Conservation (phyloP, 2,797 vertebrate species). For the Decapterus maruadsi region DNA sequence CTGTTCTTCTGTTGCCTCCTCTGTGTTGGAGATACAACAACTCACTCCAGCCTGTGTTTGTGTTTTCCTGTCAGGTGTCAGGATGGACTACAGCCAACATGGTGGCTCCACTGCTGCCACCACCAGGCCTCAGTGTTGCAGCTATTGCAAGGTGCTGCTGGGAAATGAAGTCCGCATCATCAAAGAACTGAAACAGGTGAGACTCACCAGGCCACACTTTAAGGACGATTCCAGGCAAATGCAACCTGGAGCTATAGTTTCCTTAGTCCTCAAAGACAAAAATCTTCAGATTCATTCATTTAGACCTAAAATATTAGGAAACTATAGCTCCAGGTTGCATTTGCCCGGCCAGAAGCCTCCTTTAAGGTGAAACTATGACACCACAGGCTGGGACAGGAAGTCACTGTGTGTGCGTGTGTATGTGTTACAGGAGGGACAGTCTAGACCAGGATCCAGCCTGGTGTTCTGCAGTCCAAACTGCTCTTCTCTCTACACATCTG, state of each 20-base stretch:
- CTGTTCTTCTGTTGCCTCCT: not conserved
- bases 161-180: slow-evolving; percentile 90
- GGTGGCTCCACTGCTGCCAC: slow-evolving; percentile 61
- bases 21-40: not conserved
- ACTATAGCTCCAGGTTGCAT: too few species aligned
- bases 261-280: too few species aligned
- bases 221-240: too few species aligned
- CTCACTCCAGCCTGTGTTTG: not conserved
- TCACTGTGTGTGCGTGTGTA: slow-evolving; percentile 46
- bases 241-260: too few species aligned
- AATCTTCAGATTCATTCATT: too few species aligned
- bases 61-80: slow-evolving; percentile 65
- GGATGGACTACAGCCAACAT: slow-evolving; percentile 79
- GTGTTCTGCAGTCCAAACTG: slow-evolving; percentile 97
- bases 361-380: too few species aligned
- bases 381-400: slow-evolving; percentile 6
- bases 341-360: too few species aligned
- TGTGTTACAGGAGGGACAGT: slow-evolving; percentile 81
- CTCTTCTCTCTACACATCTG: slow-evolving; percentile 88
- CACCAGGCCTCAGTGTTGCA: slow-evolving; percentile 89
- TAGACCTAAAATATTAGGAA: too few species aligned
- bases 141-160: slow-evolving; percentile 93
- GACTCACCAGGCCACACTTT: rapidly evolving
- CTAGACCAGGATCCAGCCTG: slow-evolving; percentile 82
- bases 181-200: slow-evolving; percentile 90